Evolutionary conservation across 1,140 invertebrate genomes (phyloP).

Genomic region (Callitettix versicolor): DNA sequence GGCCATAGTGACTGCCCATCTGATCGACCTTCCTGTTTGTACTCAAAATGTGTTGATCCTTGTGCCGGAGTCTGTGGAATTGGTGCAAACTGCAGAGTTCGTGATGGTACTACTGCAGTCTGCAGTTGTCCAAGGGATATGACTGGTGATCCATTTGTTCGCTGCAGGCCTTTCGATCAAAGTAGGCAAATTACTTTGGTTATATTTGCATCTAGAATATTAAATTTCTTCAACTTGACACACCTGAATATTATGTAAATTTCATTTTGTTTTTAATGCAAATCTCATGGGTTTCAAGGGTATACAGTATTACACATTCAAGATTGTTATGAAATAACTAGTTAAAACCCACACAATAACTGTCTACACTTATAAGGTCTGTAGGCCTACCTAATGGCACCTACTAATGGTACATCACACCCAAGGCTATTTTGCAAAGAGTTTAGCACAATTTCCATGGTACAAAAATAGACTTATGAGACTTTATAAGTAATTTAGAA

Average conservation of each 20-base stretch:
- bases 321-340: too few species aligned
- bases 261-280: too few species aligned
- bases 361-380: too few species aligned
- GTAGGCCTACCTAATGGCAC: too few species aligned
- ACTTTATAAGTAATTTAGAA: too few species aligned
- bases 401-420: neutral
- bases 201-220: too few species aligned
- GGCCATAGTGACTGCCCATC: conserved; percentile 61
- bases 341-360: too few species aligned
- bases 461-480: neutral
- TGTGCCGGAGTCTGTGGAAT: conserved; percentile 70
- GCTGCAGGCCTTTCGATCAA: conserved; percentile 67
- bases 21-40: conserved; percentile 65
- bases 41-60: conserved; percentile 68
- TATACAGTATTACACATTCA: too few species aligned
- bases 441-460: neutral
- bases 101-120: conserved; percentile 59
- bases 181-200: conserved; percentile 35
- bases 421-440: neutral
- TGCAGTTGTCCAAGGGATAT: conserved; percentile 77
- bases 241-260: too few species aligned
- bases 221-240: too few species aligned
- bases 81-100: conserved; percentile 66
- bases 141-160: conserved; percentile 75
- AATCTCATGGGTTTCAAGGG: too few species aligned